A percentile compares a stretch with the other conserved stretches of the same genome.
phyloP scores from a whole-genome alignment of 2,797 vertebrate genomes.

The Lerista edwardsae region DNA sequence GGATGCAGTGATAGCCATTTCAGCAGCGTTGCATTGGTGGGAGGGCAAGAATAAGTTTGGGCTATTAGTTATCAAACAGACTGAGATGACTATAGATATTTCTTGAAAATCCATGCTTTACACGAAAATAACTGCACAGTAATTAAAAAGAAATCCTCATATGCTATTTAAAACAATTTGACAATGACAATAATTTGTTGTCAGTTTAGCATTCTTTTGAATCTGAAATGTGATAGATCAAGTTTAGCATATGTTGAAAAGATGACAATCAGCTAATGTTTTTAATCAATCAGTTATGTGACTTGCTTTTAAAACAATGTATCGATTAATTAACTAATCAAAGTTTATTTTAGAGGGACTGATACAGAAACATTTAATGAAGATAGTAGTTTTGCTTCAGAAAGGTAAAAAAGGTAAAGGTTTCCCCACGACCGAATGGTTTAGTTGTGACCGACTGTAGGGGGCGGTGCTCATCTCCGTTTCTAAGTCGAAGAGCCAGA shows the following conservation, averaged over 20 bases:
- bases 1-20: too few species aligned
- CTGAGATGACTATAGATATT: neutral
- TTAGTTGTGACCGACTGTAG: too few species aligned
- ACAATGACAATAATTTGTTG: neutral
- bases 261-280: neutral
- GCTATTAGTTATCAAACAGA: neutral
- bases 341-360: neutral
- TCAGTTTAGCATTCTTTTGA: neutral
- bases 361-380: neutral
- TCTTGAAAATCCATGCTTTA: neutral
- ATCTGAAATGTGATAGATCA: neutral
- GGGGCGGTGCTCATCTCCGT: too few species aligned
- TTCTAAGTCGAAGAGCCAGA: too few species aligned
- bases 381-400: neutral
- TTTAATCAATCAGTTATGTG: neutral
- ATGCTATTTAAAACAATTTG: neutral
- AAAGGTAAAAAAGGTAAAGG: neutral
- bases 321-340: neutral
- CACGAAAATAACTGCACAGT: slow-evolving; percentile 6
- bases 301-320: slow-evolving; percentile 14
- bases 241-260: slow-evolving; percentile 7
- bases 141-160: neutral
- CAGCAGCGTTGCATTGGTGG: too few species aligned
- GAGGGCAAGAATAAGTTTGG: too few species aligned
- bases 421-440: too few species aligned